Evolutionary conservation across 2,797 vertebrate species (phyloP).

Genomic region (Borostomias antarcticus): DNA sequence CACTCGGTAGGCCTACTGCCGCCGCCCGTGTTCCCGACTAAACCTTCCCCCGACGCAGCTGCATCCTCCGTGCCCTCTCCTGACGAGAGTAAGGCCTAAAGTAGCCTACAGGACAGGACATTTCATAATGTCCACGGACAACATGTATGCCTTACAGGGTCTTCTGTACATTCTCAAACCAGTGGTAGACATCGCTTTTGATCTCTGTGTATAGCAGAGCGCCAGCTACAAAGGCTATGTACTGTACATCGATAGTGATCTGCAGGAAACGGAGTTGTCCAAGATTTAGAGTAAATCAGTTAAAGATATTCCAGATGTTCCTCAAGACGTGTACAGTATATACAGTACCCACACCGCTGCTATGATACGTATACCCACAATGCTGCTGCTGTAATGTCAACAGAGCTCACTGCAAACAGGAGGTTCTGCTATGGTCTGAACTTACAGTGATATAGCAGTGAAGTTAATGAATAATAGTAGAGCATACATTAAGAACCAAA

Average conservation of each 20-base stretch:
- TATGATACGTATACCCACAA: too few species aligned
- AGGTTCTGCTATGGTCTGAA: too few species aligned
- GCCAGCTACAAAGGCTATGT: background rate
- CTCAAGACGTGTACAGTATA: conserved; percentile 8
- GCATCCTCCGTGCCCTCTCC: conserved; percentile 31
- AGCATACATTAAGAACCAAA: too few species aligned
- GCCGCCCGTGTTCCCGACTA: conserved; percentile 30
- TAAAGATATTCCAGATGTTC: conserved; percentile 13
- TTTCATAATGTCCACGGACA: background rate
- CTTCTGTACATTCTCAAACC: background rate
- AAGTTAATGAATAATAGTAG: too few species aligned
- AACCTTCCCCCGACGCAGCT: conserved; percentile 26
- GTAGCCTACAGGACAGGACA: background rate
- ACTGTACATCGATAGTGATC: conserved; percentile 31
- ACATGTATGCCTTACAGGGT: background rate
- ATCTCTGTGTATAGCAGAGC: too few species aligned
- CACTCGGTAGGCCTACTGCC: background rate
- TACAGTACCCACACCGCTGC: conserved; percentile 1
- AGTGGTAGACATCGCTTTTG: too few species aligned
- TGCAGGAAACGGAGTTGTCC: conserved; percentile 2
- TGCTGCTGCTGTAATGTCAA: too few species aligned
- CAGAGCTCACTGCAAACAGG: too few species aligned
- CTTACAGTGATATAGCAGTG: too few species aligned
- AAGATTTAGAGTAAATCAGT: conserved; percentile 28
- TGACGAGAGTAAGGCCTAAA: too few species aligned